phyloP scores from a whole-genome alignment of 2,113 vertebrate species.

The Typhlomys cinereus region DNA sequence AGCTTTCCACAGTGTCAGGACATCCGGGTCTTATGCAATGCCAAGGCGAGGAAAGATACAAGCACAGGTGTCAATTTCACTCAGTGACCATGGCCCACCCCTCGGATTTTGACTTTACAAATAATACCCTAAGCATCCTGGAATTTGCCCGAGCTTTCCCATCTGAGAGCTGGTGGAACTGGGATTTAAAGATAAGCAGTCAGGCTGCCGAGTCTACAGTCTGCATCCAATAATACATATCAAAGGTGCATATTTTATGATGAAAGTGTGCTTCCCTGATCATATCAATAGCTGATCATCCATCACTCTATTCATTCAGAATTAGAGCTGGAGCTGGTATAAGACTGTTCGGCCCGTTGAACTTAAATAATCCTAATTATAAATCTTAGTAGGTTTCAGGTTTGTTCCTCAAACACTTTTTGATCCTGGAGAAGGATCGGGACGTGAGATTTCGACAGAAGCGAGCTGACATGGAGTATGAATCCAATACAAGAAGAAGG shows the following conservation, averaged over 20 bases:
- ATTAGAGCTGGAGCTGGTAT: constrained; percentile 15
- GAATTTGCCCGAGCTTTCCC: background rate
- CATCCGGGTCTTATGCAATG: background rate
- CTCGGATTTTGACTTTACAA: background rate
- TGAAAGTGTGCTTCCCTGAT: background rate
- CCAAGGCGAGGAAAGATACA: background rate
- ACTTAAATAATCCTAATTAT: background rate
- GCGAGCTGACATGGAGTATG: constrained; percentile 14
- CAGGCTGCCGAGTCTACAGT: background rate
- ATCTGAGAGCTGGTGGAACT: background rate
- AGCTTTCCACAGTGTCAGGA: background rate
- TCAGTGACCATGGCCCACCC: background rate
- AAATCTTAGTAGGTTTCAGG: background rate
- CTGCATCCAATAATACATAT: background rate
- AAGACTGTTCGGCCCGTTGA: background rate
- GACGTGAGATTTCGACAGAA: background rate
- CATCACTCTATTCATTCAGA: background rate
- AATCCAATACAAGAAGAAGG: background rate
- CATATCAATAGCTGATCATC: background rate
- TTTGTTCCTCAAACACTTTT: constrained; percentile 10
- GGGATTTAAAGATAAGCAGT: background rate
- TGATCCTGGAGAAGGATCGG: background rate
- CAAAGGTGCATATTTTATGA: background rate
- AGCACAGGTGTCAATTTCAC: background rate
- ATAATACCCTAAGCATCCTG: background rate